Conservation (phyloP, 2,113 vertebrate genomes). For the Erinaceus europaeus region DNA sequence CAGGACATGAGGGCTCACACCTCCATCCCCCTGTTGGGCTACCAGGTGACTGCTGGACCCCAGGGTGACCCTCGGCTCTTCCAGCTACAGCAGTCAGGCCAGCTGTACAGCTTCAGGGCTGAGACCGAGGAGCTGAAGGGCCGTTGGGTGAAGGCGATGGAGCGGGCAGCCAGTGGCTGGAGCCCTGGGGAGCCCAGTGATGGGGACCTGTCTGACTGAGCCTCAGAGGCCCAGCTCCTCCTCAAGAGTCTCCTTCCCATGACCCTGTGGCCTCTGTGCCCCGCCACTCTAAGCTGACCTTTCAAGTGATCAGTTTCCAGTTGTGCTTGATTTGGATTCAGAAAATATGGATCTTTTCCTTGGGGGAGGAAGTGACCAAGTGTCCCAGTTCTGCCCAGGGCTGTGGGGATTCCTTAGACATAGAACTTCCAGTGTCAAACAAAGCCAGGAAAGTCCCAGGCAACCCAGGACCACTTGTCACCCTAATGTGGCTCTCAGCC, state of each 20-base stretch:
- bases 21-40: slow-evolving; percentile 85
- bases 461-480: not conserved
- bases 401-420: accelerated
- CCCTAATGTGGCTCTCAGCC: not conserved
- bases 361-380: not conserved
- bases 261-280: not conserved
- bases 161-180: slow-evolving; percentile 48
- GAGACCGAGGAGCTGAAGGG: slow-evolving; percentile 78
- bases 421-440: not conserved
- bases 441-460: not conserved
- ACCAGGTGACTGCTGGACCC: slow-evolving; percentile 71
- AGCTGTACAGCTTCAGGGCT: slow-evolving; percentile 78
- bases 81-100: slow-evolving; percentile 82
- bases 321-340: too few species aligned
- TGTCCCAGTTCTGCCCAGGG: accelerated
- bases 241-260: not conserved
- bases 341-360: not conserved
- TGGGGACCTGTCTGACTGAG: slow-evolving; percentile 37
- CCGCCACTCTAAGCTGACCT: not conserved
- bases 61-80: slow-evolving; percentile 73
- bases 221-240: accelerated
- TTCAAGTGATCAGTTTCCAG: not conserved
- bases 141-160: slow-evolving; percentile 79
- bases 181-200: accelerated
- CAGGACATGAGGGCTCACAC: slow-evolving; percentile 83